phyloP scores from a whole-genome alignment of 2,888 invertebrate genomes.

The Halictus quadricinctus region DNA sequence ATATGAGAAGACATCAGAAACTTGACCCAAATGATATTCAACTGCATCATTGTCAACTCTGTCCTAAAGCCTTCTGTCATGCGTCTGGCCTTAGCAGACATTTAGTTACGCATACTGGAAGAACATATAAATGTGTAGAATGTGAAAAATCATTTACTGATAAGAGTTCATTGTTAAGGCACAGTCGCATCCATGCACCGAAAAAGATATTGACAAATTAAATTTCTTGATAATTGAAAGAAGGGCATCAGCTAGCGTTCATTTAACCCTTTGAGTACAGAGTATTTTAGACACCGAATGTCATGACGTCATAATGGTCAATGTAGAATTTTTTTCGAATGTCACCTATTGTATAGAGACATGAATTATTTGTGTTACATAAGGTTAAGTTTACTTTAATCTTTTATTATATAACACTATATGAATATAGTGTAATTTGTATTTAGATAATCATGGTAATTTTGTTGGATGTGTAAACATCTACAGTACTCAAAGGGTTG shows the following conservation, averaged over 20 bases:
- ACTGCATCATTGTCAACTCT: slow-evolving; percentile 87
- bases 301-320: not conserved
- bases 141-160: slow-evolving; percentile 89
- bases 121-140: slow-evolving; percentile 86
- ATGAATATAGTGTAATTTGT: not conserved
- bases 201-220: slow-evolving; percentile 71
- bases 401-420: slow-evolving; percentile 1
- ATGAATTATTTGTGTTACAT: slow-evolving; percentile 1
- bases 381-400: not conserved
- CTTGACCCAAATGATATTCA: slow-evolving; percentile 85
- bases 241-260: slow-evolving; percentile 17
- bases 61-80: slow-evolving; percentile 85
- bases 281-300: not conserved
- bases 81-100: slow-evolving; percentile 88
- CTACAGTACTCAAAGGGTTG: slow-evolving; percentile 1
- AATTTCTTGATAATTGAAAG: slow-evolving; percentile 4
- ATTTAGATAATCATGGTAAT: not conserved
- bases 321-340: not conserved
- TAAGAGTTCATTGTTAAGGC: slow-evolving; percentile 88
- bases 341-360: not conserved
- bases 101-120: slow-evolving; percentile 86
- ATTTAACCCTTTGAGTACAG: slow-evolving; percentile 13
- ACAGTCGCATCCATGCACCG: slow-evolving; percentile 82
- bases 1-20: slow-evolving; percentile 85
- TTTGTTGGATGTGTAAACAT: not conserved